These are phyloP conservation scores for Sminthopsis crassicaudata DNA, from an alignment of 2,113 vertebrate genomes.

Conservation along the genomic window DNA sequence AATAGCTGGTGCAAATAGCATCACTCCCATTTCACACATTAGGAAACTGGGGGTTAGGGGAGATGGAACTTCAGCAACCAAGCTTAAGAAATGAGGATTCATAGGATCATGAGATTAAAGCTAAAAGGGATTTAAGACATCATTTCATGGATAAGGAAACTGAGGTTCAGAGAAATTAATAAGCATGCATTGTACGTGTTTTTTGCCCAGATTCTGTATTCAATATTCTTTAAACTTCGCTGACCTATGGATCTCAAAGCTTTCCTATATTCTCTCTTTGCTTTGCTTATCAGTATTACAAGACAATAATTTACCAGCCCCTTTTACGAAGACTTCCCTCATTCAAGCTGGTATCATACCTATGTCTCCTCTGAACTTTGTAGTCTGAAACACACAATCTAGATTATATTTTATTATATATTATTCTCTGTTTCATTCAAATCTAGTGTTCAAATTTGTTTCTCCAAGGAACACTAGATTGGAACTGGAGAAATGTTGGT, in stretches of 20 bases:
- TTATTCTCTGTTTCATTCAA: neutral
- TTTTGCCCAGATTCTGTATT: neutral
- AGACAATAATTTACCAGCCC: neutral
- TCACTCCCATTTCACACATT: neutral
- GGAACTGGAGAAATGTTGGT: neutral
- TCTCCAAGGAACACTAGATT: neutral
- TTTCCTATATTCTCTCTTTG: neutral
- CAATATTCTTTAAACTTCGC: neutral
- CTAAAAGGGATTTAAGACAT: neutral
- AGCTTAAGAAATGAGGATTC: neutral
- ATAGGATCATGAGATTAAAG: neutral
- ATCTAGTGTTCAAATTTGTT: neutral
- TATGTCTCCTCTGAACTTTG: neutral
- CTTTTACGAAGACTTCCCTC: neutral
- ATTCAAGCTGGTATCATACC: neutral
- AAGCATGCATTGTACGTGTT: neutral
- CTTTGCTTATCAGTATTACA: neutral
- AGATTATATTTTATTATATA: neutral
- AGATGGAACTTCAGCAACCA: neutral
- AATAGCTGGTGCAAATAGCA: neutral
- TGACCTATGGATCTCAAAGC: neutral
- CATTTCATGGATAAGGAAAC: neutral
- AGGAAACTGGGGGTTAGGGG: neutral
- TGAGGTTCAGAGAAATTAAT: neutral
- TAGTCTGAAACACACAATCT: neutral